These are phyloP conservation scores for Hyposmocoma kahamanoa DNA, from an alignment of 1,140 invertebrate genomes.

Conservation along the genomic window DNA sequence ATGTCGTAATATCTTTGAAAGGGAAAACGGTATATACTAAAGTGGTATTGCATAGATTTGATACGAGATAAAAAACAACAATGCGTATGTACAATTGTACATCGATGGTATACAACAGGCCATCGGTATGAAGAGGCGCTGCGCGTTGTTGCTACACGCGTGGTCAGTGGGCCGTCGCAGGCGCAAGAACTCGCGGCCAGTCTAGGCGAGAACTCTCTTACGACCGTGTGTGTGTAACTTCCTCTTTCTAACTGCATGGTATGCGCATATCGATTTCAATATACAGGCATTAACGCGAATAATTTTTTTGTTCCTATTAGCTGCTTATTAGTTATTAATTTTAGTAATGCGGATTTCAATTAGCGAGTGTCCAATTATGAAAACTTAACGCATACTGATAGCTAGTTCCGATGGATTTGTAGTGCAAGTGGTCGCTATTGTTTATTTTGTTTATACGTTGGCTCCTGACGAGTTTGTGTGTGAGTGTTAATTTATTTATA, in stretches of 20 bases:
- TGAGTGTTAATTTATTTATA: too few species aligned
- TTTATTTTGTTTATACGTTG: too few species aligned
- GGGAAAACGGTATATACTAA: conserved; percentile 21
- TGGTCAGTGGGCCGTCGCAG: conserved; percentile 41
- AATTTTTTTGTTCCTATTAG: too few species aligned
- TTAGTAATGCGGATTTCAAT: too few species aligned
- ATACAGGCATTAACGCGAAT: too few species aligned
- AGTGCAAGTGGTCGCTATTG: too few species aligned
- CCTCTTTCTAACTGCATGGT: too few species aligned
- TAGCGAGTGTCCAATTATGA: too few species aligned
- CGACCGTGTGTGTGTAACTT: background rate
- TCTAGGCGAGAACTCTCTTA: conserved; percentile 9
- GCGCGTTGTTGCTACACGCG: conserved; percentile 36
- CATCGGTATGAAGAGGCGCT: conserved; percentile 28
- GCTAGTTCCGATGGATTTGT: background rate
- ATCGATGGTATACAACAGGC: conserved; percentile 36
- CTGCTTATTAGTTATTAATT: too few species aligned
- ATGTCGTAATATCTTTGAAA: conserved; percentile 14
- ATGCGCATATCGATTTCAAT: too few species aligned
- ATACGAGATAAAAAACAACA: conserved; percentile 47
- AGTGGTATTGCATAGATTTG: conserved; percentile 33
- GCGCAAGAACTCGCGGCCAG: conserved; percentile 35
- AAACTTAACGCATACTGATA: background rate
- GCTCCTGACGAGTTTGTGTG: too few species aligned
- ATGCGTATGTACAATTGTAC: conserved; percentile 31